A percentile compares a stretch with the other conserved stretches of the same genome.
These are phyloP conservation scores for Phasia obesa DNA, from an alignment of 2,888 invertebrate genomes.

Conservation along the genomic window DNA sequence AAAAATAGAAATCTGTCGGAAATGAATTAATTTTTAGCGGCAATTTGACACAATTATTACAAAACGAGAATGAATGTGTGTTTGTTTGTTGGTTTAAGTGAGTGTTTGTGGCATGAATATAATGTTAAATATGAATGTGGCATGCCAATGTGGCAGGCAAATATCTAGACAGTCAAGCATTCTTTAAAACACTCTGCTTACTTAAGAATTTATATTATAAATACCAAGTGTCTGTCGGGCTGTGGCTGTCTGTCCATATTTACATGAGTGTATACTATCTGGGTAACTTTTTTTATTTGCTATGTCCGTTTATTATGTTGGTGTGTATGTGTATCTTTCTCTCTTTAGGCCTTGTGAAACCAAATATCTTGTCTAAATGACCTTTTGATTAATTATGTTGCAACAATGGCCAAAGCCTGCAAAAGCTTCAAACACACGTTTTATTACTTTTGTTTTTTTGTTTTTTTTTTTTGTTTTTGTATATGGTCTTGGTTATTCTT, in stretches of 20 bases:
- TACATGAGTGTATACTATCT: slow-evolving; percentile 4
- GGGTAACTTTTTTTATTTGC: slow-evolving; percentile 8
- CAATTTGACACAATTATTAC: slow-evolving; percentile 73
- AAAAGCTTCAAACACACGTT: slow-evolving; percentile 29
- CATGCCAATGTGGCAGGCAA: slow-evolving; percentile 52
- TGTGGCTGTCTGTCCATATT: not conserved
- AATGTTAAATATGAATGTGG: slow-evolving; percentile 28
- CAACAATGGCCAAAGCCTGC: slow-evolving; percentile 44
- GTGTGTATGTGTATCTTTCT: slow-evolving; percentile 5
- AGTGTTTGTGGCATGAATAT: slow-evolving; percentile 7
- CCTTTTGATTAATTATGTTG: slow-evolving; percentile 71
- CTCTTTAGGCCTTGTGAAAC: slow-evolving; percentile 60
- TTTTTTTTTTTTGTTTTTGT: slow-evolving; percentile 8
- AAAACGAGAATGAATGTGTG: slow-evolving; percentile 21
- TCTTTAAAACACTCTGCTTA: slow-evolving; percentile 51
- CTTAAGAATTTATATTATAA: slow-evolving; percentile 58
- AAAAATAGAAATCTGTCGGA: slow-evolving; percentile 65
- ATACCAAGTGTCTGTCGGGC: slow-evolving; percentile 6
- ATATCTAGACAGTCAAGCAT: slow-evolving; percentile 41
- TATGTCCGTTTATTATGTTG: not conserved
- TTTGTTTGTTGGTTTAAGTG: not conserved
- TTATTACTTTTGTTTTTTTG: slow-evolving; percentile 7
- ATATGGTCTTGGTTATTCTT: not conserved
- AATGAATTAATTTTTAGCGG: slow-evolving; percentile 73
- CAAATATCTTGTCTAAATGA: slow-evolving; percentile 68